Percentiles rank a stretch among this genome's conserved stretches.
phyloP scores from a whole-genome alignment of 1,140 invertebrate species.

The Choristoneura fumiferana region DNA sequence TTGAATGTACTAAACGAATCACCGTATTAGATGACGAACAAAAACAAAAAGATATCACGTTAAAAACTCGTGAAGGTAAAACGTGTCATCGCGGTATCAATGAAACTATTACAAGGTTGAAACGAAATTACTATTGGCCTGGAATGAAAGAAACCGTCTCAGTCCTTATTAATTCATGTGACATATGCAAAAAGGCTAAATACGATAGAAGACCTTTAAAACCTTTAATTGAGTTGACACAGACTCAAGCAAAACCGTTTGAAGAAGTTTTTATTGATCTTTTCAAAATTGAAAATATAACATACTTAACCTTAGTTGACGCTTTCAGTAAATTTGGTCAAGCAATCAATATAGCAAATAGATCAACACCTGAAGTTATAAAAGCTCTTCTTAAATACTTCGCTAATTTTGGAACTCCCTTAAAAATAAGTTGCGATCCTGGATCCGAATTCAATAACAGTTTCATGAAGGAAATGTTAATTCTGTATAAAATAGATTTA shows the following conservation, averaged over 20 bases:
- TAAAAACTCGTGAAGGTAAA: constrained; percentile 1
- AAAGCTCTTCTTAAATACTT: neutral
- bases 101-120: neutral
- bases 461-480: neutral
- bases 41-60: constrained; percentile 17
- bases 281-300: neutral
- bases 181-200: neutral
- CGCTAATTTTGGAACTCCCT: neutral
- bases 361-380: neutral
- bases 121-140: constrained; percentile 13
- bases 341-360: neutral
- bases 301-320: constrained; percentile 7
- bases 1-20: neutral
- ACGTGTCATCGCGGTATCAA: constrained; percentile 16
- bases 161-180: constrained; percentile 14
- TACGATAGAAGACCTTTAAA: constrained; percentile 9
- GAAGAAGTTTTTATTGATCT: constrained; percentile 2
- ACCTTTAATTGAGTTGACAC: constrained; percentile 10
- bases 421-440: neutral
- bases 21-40: constrained; percentile 6
- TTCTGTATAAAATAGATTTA: neutral
- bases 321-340: constrained; percentile 12
- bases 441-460: constrained; percentile 16
- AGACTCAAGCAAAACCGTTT: constrained; percentile 4
- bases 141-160: constrained; percentile 4